A percentile compares a stretch with the other conserved stretches of the same genome.
Conservation (phyloP, 2,113 vertebrate genomes). For the Cariama cristata region DNA sequence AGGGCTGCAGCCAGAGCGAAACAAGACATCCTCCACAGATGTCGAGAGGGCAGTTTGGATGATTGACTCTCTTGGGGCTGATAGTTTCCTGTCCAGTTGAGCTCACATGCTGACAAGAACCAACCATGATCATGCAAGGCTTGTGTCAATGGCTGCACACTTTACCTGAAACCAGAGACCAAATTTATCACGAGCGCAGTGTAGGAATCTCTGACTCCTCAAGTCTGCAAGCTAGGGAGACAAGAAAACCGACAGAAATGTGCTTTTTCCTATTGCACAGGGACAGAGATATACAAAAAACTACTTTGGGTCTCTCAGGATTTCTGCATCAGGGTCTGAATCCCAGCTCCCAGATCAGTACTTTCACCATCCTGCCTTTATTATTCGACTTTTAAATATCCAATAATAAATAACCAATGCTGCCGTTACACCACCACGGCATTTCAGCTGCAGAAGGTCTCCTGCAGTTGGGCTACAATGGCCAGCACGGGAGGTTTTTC, state of each 20-base stretch:
- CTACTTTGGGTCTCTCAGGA: not conserved
- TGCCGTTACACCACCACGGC: not conserved
- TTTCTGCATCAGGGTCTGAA: not conserved
- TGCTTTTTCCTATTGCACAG: not conserved
- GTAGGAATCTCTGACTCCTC: not conserved
- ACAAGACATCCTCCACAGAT: not conserved
- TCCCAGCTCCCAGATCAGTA: not conserved
- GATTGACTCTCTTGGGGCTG: not conserved
- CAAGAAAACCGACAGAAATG: not conserved
- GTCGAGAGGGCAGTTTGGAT: not conserved
- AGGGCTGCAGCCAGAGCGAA: not conserved
- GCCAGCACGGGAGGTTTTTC: not conserved
- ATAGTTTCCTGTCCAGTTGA: not conserved
- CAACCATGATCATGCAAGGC: not conserved
- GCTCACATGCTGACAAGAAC: not conserved
- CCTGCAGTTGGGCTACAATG: not conserved
- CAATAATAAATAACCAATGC: not conserved
- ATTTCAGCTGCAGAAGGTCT: not conserved
- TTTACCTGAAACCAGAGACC: not conserved
- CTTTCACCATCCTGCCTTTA: not conserved
- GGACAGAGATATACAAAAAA: not conserved
- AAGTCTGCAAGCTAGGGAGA: not conserved
- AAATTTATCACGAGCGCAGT: not conserved
- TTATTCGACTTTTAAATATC: not conserved
- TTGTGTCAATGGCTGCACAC: not conserved